Base-by-base conservation (phyloP, 92 coral and sea anemone genomes). In the Paragorgia papillata region DNA sequence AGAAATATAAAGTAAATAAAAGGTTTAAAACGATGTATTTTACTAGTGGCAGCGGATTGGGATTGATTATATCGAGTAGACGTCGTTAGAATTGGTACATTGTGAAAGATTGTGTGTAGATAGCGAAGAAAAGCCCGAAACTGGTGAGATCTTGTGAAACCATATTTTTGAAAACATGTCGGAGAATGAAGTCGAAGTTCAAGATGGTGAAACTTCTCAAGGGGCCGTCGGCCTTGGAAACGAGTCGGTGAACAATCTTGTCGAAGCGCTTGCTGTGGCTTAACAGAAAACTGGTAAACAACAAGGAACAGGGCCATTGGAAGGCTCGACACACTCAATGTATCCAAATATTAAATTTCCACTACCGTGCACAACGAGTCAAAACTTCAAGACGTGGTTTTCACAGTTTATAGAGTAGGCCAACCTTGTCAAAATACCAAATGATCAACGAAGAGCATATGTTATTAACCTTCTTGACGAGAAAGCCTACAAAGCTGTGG, bases 301-400 rank as follows among this genome's bases (percentile, higher is more conserved):
- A 51, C 4, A 22, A 17, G 17, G 19, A 17, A 17, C 26, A 51
- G 58, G 58, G 4, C 4, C 58, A 22, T 3, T 22, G 26, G 58
- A 51, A 51, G 17, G 58, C 4, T 51, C 43, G 43, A 37, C 43
- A 12, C 43, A 37, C 12, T 37, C 58, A 51, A 51, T 51, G 58
- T 51, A 51, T 22, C 58, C 9, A 51, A 51, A 51, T 51, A 51
- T 51, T 17, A 51, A 51, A 51, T 19, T 22, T 7, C 58, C 58
- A 51, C 58, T 7, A 51, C 58, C 58, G 26, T 51, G 17, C 19
- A 17, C 58, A 22, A 17, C 58, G 26, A 51, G 58, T 51, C 58
- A 51, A 51, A 51, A 22, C 58, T 17, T 51, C 26, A 51, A 51
- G 19, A 51, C 58, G 20, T 51, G 58, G 58, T 51, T 51, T 6